phyloP scores from a whole-genome alignment of 2,888 invertebrate genomes.

The Agrochola lychnidis region DNA sequence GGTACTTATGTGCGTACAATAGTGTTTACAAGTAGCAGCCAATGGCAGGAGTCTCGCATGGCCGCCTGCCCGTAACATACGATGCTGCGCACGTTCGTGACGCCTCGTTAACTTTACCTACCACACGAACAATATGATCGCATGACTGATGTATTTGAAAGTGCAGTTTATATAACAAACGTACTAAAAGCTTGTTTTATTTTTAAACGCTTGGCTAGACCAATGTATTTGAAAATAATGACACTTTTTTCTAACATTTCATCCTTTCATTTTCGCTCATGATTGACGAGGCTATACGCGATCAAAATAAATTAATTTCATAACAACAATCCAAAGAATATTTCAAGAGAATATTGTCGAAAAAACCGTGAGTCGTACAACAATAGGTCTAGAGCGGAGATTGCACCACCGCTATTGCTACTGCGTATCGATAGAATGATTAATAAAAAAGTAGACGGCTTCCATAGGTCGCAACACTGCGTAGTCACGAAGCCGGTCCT shows the following conservation, averaged over 20 bases:
- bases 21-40: slow-evolving; percentile 66
- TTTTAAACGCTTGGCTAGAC: slow-evolving; percentile 26
- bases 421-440: slow-evolving; percentile 76
- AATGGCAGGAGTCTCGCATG: slow-evolving; percentile 75
- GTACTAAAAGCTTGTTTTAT: slow-evolving; percentile 28
- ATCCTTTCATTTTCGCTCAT: slow-evolving; percentile 41
- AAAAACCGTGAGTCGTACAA: slow-evolving; percentile 75
- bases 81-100: slow-evolving; percentile 53
- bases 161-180: slow-evolving; percentile 37
- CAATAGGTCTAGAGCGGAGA: slow-evolving; percentile 74
- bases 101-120: slow-evolving; percentile 55
- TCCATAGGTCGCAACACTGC: slow-evolving; percentile 74
- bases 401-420: slow-evolving; percentile 75
- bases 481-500: slow-evolving; percentile 75
- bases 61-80: slow-evolving; percentile 71
- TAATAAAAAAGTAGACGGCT: slow-evolving; percentile 71
- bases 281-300: slow-evolving; percentile 38
- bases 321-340: slow-evolving; percentile 59
- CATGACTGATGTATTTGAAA: slow-evolving; percentile 35
- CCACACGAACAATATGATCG: slow-evolving; percentile 39
- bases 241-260: slow-evolving; percentile 30
- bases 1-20: slow-evolving; percentile 34
- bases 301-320: slow-evolving; percentile 62
- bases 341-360: slow-evolving; percentile 66
- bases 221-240: slow-evolving; percentile 15